Evolutionary conservation across 1,140 invertebrate species (phyloP).

Genomic region (Zaprionus nigranus): DNA sequence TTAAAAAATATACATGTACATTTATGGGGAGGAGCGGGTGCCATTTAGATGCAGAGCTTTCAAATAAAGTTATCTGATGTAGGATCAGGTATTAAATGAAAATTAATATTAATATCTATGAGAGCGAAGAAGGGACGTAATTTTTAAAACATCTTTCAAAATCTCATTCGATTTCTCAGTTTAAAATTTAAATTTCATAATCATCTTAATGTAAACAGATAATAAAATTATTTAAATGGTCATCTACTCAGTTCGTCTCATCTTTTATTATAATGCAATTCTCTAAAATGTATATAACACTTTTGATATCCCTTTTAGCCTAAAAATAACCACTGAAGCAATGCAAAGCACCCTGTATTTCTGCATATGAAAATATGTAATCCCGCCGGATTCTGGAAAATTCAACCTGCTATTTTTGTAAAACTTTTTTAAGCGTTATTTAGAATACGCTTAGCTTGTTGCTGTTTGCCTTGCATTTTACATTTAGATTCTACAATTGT

Average conservation of each 20-base stretch:
- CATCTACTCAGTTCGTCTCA: conserved; percentile 34
- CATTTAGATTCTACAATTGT: conserved; percentile 40
- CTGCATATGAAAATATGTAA: conserved; percentile 52
- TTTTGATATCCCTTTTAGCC: conserved; percentile 20
- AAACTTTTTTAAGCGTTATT: conserved; percentile 58
- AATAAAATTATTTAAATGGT: conserved; percentile 12
- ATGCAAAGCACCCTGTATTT: conserved; percentile 49
- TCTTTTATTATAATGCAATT: conserved; percentile 6
- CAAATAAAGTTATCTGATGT: background rate
- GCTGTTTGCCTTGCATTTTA: conserved; percentile 28
- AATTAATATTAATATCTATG: background rate
- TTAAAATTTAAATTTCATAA: background rate
- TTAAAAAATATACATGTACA: conserved; percentile 54
- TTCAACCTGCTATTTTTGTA: conserved; percentile 17
- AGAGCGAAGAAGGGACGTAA: background rate
- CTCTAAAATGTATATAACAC: conserved; percentile 26
- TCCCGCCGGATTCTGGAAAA: conserved; percentile 18
- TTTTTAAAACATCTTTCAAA: background rate
- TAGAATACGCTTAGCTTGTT: conserved; percentile 54
- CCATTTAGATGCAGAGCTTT: conserved; percentile 28
- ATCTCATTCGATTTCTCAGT: background rate
- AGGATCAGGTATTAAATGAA: conserved; percentile 1
- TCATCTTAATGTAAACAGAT: background rate
- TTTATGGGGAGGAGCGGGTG: conserved; percentile 28
- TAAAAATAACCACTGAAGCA: conserved; percentile 28